Evolutionary conservation across 2,888 invertebrate species (phyloP), one percentile per base, ranked within the genome.

Genomic region (Ophion slaviceki): DNA sequence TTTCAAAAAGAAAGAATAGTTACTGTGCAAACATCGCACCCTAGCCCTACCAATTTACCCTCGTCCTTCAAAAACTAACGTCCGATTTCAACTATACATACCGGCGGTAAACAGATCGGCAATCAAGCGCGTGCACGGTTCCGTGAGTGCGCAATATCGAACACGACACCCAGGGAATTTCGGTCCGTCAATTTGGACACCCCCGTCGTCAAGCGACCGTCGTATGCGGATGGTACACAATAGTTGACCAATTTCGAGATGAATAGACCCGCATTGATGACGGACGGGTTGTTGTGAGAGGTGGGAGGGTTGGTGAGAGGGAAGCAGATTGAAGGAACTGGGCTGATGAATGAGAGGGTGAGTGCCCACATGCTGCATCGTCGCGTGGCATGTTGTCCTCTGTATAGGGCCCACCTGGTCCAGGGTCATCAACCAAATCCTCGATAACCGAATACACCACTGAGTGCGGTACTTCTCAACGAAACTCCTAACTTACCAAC

Each of bases 131-230:
- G 47, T 11, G 59, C n/a, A 40, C 32, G 40, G 47, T 40, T 71
- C 66, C 76, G 32, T 67, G 72, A 57, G 87, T 85, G 85, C 70
- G 87, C 86, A 87, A 88, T 88, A 88, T 88, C 85, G 88, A 88
- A 82, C 88, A 45, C 40, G 71, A 84, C 81, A 79, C 82, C 82
- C 75, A 71, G 75, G 80, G 76, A 80, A 79, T 82, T 85, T 76
- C 67, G 47, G 59, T 53, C 68, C 78, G 28, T 71, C 70, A 77
- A 85, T 81, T 77, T 78, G 67, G 77, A 80, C 47, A n/a, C 32
- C 20, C 20, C 28, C 4, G 40, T 10, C 40, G 53, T 53, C 53
- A 62, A 24, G 45, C 45, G 11, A 72, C 45, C 75, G 47, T 59
- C 66, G 47, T 79, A 66, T 74, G 45, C 61, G 28, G 47, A 40